Evolutionary conservation across 2,113 vertebrate genomes (phyloP).

Genomic region (Lepus americanus): DNA sequence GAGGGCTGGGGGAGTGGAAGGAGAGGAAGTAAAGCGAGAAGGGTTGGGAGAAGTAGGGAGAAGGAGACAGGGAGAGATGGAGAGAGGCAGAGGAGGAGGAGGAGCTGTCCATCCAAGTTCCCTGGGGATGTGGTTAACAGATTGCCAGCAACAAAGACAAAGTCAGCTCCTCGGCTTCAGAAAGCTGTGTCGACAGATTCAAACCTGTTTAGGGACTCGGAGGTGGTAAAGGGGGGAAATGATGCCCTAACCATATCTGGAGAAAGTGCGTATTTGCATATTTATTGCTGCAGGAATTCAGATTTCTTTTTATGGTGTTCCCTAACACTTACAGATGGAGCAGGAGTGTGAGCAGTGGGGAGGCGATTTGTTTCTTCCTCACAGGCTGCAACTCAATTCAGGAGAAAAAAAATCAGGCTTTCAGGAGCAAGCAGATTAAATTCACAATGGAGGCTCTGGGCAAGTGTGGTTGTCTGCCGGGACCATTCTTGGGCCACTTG

Average conservation of each 20-base stretch:
- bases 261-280: constrained; percentile 70
- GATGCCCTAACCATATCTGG: constrained; percentile 11
- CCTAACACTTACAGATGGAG: constrained; percentile 81
- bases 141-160: constrained; percentile 31
- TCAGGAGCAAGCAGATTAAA: constrained; percentile 39
- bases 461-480: constrained; percentile 11
- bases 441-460: constrained; percentile 40
- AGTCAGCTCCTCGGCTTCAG: constrained; percentile 50
- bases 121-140: constrained; percentile 57
- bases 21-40: rapidly evolving
- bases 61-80: too few species aligned
- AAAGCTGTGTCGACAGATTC: constrained; percentile 76
- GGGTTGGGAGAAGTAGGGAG: rapidly evolving
- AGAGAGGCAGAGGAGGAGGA: too few species aligned
- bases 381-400: constrained; percentile 32
- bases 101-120: neutral
- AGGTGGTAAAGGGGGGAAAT: neutral
- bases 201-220: constrained; percentile 61
- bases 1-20: rapidly evolving
- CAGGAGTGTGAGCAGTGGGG: constrained; percentile 78
- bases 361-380: constrained; percentile 68
- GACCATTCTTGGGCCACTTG: constrained; percentile 25
- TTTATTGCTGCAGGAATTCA: constrained; percentile 63
- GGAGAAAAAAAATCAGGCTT: neutral
- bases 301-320: constrained; percentile 60